Conservation (phyloP, 2,113 vertebrate species). For the Lepus timidus region DNA sequence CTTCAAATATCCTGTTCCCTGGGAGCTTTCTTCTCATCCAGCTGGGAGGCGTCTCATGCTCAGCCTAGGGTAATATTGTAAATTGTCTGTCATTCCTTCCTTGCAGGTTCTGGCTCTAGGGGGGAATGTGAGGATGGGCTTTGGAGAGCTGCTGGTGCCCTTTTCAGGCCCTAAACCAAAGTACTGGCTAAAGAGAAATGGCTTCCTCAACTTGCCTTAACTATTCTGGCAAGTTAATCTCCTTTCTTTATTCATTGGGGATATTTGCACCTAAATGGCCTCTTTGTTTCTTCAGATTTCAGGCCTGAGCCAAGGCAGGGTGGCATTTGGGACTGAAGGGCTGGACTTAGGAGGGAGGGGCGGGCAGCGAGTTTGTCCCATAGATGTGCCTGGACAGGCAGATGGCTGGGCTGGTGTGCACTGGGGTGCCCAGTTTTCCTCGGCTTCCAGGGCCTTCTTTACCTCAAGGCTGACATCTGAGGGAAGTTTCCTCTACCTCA, state of each 20-base stretch:
- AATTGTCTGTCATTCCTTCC: constrained; percentile 74
- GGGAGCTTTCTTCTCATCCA: constrained; percentile 63
- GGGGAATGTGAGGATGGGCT: constrained; percentile 74
- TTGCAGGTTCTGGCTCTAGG: constrained; percentile 71
- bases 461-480: background rate
- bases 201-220: constrained; percentile 77
- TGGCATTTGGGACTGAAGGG: background rate
- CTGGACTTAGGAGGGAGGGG: background rate
- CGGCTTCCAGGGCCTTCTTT: background rate
- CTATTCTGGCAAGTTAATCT: constrained; percentile 62
- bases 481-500: background rate
- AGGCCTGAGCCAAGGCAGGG: background rate
- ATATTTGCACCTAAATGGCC: constrained; percentile 73
- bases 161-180: constrained; percentile 70
- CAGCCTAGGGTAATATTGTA: constrained; percentile 74
- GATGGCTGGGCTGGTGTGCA: background rate
- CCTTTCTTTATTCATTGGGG: constrained; percentile 72
- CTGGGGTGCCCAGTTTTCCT: background rate
- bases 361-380: background rate
- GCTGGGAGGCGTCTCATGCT: constrained; percentile 67
- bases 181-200: constrained; percentile 65
- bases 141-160: constrained; percentile 72
- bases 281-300: constrained; percentile 72
- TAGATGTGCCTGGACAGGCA: background rate
- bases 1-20: constrained; percentile 63